These are phyloP conservation scores for Seira ritae DNA, from an alignment of 2,888 invertebrate species.

Conservation along the genomic window DNA sequence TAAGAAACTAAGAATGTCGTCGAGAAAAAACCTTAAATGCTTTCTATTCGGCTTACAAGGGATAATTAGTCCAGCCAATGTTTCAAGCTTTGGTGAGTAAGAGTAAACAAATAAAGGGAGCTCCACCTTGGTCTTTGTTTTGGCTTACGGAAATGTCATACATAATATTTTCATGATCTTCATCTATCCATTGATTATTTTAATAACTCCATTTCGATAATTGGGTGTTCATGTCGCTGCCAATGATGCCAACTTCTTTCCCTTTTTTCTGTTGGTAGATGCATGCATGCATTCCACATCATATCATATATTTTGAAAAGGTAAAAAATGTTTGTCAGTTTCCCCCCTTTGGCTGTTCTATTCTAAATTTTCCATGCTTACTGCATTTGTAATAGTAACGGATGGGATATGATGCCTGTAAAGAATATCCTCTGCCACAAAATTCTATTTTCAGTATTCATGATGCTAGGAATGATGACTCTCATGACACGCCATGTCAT, in stretches of 20 bases:
- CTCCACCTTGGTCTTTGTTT: neutral
- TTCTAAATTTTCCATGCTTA: too few relatives aligned
- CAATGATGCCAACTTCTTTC: neutral
- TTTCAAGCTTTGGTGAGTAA: neutral
- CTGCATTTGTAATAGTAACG: too few relatives aligned
- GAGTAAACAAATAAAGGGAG: neutral
- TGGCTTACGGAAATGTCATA: neutral
- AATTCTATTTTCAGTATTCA: conserved; percentile 1
- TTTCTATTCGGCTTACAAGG: too few relatives aligned
- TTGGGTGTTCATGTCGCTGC: conserved; percentile 22
- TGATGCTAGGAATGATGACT: neutral
- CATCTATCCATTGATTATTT: conserved; percentile 43
- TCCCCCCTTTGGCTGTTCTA: too few relatives aligned
- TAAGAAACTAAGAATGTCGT: too few relatives aligned
- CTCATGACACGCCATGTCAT: neutral
- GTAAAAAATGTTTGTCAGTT: neutral
- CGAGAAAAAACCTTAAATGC: too few relatives aligned
- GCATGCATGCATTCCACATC: neutral
- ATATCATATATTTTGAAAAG: too few relatives aligned
- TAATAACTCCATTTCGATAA: conserved; percentile 54
- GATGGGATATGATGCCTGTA: neutral
- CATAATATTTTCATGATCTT: conserved; percentile 37
- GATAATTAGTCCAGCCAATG: too few relatives aligned
- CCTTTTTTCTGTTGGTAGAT: neutral
- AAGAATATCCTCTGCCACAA: neutral